These are phyloP conservation scores for Ypsolopha sequella DNA, from an alignment of 2,888 invertebrate species.

Conservation along the genomic window DNA sequence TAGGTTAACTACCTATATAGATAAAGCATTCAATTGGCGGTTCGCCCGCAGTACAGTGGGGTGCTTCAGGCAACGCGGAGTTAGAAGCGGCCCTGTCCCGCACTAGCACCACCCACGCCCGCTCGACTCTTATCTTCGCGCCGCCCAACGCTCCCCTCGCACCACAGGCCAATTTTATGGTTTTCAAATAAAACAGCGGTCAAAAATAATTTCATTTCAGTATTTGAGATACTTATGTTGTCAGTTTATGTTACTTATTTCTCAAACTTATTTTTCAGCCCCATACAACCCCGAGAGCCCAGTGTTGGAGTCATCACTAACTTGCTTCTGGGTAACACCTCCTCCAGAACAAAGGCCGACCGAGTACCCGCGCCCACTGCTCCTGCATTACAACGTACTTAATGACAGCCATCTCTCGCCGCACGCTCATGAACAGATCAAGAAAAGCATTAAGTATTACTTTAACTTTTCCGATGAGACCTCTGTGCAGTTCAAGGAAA, in stretches of 20 bases:
- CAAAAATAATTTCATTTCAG: not conserved
- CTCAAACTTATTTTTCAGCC: conserved; percentile 64
- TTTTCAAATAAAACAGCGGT: not conserved
- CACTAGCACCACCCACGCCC: too few relatives aligned
- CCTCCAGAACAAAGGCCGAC: conserved; percentile 93
- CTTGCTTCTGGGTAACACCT: conserved; percentile 96
- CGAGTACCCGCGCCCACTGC: conserved; percentile 93
- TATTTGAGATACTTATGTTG: too few relatives aligned
- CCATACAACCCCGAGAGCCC: conserved; percentile 86
- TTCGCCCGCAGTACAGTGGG: too few relatives aligned
- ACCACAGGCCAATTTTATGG: too few relatives aligned
- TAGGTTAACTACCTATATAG: not conserved
- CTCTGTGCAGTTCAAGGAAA: conserved; percentile 64
- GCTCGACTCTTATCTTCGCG: too few relatives aligned
- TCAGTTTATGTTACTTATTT: conserved; percentile 2
- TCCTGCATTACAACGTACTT: conserved; percentile 86
- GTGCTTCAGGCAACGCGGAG: too few relatives aligned
- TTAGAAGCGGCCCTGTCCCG: too few relatives aligned
- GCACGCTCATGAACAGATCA: conserved; percentile 88
- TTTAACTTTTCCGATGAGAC: conserved; percentile 65
- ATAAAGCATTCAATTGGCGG: too few relatives aligned
- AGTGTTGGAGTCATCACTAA: conserved; percentile 84
- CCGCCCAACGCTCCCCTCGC: too few relatives aligned
- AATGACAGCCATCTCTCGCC: conserved; percentile 86
- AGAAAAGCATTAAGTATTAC: conserved; percentile 88